Evolutionary conservation across 2,113 vertebrate species (phyloP).

Genomic region (Tragelaphus strepsiceros): DNA sequence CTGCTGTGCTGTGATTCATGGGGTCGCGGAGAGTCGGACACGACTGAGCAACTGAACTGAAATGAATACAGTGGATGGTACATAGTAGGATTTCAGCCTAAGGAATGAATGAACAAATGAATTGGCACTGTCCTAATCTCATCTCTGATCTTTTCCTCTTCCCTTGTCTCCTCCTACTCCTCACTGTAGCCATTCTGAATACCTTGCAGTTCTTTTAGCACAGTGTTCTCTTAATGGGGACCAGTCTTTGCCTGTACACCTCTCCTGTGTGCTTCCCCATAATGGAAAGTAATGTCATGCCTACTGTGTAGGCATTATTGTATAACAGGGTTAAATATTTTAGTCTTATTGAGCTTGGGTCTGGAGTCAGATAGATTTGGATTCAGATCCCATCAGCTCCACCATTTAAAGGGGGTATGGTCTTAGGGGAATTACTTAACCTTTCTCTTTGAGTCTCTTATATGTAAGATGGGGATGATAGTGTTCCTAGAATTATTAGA

Average conservation of each 20-base stretch:
- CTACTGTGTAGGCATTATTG: background rate
- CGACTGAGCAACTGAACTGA: background rate
- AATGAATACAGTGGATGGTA: background rate
- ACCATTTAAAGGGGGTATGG: background rate
- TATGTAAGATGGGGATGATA: background rate
- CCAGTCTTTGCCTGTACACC: background rate
- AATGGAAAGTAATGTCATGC: background rate
- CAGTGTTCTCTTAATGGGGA: background rate
- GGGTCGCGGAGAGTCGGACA: rapidly evolving
- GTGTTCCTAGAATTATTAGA: background rate
- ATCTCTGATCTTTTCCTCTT: background rate
- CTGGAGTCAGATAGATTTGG: background rate
- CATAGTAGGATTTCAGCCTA: background rate
- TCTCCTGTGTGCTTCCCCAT: background rate
- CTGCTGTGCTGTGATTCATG: too few relatives aligned
- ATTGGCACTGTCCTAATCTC: background rate
- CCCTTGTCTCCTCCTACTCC: background rate
- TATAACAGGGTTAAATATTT: background rate
- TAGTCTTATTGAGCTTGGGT: background rate
- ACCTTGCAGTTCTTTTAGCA: background rate
- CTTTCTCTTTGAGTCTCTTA: background rate
- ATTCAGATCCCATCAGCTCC: background rate
- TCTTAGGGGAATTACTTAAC: background rate
- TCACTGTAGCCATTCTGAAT: background rate
- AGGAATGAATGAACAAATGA: background rate